Percentiles rank a stretch among this genome's conserved stretches.
Conservation (phyloP, 2,113 vertebrate genomes). For the Platichthys stellatus region DNA sequence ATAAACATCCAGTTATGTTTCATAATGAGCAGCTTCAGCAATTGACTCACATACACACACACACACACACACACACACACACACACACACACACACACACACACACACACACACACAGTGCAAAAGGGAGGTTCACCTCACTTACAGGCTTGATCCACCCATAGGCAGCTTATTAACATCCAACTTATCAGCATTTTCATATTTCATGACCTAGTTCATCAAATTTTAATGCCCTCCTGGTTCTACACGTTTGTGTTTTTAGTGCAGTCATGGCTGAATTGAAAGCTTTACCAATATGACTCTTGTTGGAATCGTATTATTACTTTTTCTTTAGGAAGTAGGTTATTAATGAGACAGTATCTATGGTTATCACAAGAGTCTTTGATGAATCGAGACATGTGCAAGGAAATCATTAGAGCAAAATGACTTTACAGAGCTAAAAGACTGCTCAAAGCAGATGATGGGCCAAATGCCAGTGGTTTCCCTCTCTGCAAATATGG, state of each 20-base stretch:
- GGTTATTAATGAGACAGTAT: neutral
- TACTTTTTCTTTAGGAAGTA: neutral
- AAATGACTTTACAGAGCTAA: conserved; percentile 51
- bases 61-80: neutral
- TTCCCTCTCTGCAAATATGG: conserved; percentile 44
- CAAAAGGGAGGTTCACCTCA: conserved; percentile 32
- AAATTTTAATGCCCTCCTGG: conserved; percentile 61
- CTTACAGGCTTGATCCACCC: conserved; percentile 43
- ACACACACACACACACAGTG: neutral
- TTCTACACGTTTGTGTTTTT: conserved; percentile 49
- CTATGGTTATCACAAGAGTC: conserved; percentile 10
- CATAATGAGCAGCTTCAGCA: conserved; percentile 15
- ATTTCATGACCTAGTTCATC: conserved; percentile 70
- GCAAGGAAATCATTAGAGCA: conserved; percentile 45
- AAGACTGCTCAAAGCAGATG: conserved; percentile 45
- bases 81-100: too few relatives aligned
- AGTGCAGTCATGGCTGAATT: conserved; percentile 54
- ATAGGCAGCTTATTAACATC: conserved; percentile 68
- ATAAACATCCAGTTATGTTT: conserved; percentile 10
- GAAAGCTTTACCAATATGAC: conserved; percentile 23
- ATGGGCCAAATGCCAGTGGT: conserved; percentile 36
- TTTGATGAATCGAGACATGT: conserved; percentile 18
- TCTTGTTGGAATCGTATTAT: conserved; percentile 10
- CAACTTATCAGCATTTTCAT: conserved; percentile 65
- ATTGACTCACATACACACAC: neutral